These are phyloP conservation scores for Nesidiocoris tenuis DNA, from an alignment of 2,888 invertebrate genomes.

Conservation along the genomic window DNA sequence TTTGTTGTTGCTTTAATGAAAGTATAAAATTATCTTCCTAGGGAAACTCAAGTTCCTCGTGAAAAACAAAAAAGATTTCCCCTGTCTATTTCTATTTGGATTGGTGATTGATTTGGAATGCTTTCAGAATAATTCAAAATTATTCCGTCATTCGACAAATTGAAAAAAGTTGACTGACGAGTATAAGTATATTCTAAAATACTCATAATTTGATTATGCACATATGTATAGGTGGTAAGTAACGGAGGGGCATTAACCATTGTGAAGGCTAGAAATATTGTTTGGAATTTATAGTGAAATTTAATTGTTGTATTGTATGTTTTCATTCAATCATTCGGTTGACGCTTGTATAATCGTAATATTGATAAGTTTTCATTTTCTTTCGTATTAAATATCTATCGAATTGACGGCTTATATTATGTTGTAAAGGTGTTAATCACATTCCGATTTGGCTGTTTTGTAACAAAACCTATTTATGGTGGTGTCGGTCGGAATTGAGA, in stretches of 20 bases:
- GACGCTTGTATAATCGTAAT: background rate
- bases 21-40: conserved; percentile 24
- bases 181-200: background rate
- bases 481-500: background rate
- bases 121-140: conserved; percentile 35
- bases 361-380: background rate
- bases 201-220: background rate
- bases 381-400: too few species aligned
- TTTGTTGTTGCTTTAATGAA: conserved; percentile 30
- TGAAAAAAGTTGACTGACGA: background rate
- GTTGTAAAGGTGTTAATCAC: conserved; percentile 8
- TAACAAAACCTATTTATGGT: background rate
- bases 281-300: background rate
- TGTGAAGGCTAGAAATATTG: background rate
- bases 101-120: conserved; percentile 18
- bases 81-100: conserved; percentile 23
- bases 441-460: conserved; percentile 21
- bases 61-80: conserved; percentile 23
- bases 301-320: background rate
- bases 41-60: conserved; percentile 40
- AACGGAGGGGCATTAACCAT: background rate
- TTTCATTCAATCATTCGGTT: background rate
- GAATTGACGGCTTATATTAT: conserved; percentile 3
- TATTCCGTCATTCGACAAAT: conserved; percentile 19
- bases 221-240: too few species aligned